phyloP scores from a whole-genome alignment of 2,113 vertebrate species.

The Aspiorhynchus laticeps region DNA sequence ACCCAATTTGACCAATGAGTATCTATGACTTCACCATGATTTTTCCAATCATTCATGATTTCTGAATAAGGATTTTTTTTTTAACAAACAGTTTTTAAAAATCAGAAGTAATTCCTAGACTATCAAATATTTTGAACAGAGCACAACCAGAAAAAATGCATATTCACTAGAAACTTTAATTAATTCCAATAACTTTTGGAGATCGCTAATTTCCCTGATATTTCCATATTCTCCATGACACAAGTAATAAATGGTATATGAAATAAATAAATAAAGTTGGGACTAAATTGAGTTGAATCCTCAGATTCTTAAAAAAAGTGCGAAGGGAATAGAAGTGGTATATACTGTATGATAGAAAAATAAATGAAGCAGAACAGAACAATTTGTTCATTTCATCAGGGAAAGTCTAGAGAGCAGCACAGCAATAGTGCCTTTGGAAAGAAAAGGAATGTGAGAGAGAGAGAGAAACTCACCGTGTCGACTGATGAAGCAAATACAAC shows the following conservation, averaged over 20 bases:
- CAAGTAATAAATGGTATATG: not conserved
- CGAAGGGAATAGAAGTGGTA: not conserved
- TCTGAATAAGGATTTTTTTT: not conserved
- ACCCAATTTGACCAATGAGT: not conserved
- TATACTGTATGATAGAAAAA: slow-evolving; percentile 31
- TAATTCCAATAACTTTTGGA: not conserved
- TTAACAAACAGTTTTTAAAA: not conserved
- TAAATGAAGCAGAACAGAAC: slow-evolving; percentile 37
- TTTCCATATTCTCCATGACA: not conserved
- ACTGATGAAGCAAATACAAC: slow-evolving; percentile 98
- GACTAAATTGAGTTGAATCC: not conserved
- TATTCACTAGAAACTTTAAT: not conserved
- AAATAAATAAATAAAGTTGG: not conserved
- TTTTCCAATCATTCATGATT: not conserved
- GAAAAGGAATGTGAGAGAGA: not conserved
- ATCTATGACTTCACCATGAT: not conserved
- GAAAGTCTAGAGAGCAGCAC: not conserved
- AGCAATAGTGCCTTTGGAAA: slow-evolving; percentile 34
- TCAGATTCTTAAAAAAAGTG: not conserved
- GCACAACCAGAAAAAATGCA: not conserved
- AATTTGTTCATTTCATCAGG: slow-evolving; percentile 34
- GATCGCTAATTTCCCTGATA: not conserved
- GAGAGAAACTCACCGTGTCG: slow-evolving; percentile 84
- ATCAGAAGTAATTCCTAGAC: not conserved
- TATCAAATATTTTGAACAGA: not conserved